Conservation (phyloP, 1,140 invertebrate genomes). For the Tetramorium parvispinum region DNA sequence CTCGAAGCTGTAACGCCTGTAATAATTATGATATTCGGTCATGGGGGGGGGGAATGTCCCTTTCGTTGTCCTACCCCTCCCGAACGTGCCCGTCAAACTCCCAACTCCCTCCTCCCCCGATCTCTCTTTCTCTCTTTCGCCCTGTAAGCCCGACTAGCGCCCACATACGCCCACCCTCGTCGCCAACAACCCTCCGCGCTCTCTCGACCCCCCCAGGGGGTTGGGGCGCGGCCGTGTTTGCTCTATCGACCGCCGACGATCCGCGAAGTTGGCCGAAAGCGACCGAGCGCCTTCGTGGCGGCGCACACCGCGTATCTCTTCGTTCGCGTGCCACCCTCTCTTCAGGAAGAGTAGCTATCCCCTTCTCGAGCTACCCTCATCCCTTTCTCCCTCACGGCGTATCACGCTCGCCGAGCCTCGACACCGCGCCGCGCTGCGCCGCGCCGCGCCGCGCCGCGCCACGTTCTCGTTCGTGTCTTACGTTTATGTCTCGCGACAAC, state of each 20-base stretch:
- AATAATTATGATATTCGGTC: slow-evolving; percentile 82
- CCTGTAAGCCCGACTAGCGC: slow-evolving; percentile 45
- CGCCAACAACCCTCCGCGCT: slow-evolving; percentile 46
- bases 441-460: not conserved
- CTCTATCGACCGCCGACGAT: slow-evolving; percentile 86
- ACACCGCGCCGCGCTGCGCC: not conserved
- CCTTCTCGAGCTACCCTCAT: slow-evolving; percentile 34
- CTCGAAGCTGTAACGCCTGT: slow-evolving; percentile 73
- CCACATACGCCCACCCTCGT: slow-evolving; percentile 61
- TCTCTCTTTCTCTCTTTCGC: slow-evolving; percentile 47
- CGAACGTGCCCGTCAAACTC: not conserved
- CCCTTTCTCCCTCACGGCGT: not conserved
- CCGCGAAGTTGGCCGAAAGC: slow-evolving; percentile 82
- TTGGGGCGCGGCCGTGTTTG: slow-evolving; percentile 86
- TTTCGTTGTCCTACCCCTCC: slow-evolving; percentile 38
- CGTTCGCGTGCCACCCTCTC: slow-evolving; percentile 67
- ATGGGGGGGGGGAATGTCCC: slow-evolving; percentile 21
- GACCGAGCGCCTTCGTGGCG: slow-evolving; percentile 76
- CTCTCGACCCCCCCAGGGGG: slow-evolving; percentile 79
- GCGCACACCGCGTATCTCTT: slow-evolving; percentile 72
- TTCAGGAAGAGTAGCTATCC: slow-evolving; percentile 67
- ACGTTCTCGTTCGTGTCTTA: slow-evolving; percentile 16
- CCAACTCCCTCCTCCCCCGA: not conserved
- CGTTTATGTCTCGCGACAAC: not conserved
- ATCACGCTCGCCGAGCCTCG: not conserved